phyloP scores from a whole-genome alignment of 2,888 invertebrate species.

The Drosophila acutilabella region DNA sequence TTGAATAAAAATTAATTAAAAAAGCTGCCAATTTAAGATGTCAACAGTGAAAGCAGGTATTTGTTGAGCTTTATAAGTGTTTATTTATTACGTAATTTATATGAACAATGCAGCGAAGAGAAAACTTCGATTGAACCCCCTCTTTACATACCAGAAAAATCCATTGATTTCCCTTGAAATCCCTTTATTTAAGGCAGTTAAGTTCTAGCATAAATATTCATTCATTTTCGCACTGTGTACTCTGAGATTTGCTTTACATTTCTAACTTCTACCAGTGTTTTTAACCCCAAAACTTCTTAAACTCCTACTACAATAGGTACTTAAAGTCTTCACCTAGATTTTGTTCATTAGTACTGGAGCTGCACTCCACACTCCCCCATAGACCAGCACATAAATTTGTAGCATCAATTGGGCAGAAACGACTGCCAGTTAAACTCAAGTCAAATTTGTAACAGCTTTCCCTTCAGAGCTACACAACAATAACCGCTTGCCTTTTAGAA shows the following conservation, averaged over 20 bases:
- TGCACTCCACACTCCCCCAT: constrained; percentile 6
- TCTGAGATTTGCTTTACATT: too few species aligned
- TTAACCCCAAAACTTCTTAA: not conserved
- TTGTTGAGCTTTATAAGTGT: not conserved
- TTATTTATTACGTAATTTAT: too few species aligned
- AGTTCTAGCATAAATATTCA: too few species aligned
- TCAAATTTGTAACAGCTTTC: constrained; percentile 39
- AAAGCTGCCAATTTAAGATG: constrained; percentile 1
- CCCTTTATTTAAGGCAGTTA: too few species aligned
- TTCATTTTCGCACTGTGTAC: too few species aligned
- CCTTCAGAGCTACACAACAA: constrained; percentile 29
- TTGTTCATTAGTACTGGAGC: not conserved
- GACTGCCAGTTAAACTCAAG: constrained; percentile 32
- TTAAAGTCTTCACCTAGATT: constrained; percentile 7
- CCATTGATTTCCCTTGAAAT: too few species aligned
- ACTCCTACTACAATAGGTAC: not conserved
- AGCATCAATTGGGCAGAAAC: constrained; percentile 36
- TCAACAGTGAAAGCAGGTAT: not conserved
- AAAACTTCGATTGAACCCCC: too few species aligned
- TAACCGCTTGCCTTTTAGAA: constrained; percentile 43
- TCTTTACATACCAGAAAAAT: too few species aligned
- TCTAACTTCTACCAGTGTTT: too few species aligned
- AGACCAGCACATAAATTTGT: constrained; percentile 2
- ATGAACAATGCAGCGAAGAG: too few species aligned
- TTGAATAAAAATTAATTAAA: constrained; percentile 3